phyloP scores from a whole-genome alignment of 1,140 invertebrate species.

The Lanistes nyassanus region DNA sequence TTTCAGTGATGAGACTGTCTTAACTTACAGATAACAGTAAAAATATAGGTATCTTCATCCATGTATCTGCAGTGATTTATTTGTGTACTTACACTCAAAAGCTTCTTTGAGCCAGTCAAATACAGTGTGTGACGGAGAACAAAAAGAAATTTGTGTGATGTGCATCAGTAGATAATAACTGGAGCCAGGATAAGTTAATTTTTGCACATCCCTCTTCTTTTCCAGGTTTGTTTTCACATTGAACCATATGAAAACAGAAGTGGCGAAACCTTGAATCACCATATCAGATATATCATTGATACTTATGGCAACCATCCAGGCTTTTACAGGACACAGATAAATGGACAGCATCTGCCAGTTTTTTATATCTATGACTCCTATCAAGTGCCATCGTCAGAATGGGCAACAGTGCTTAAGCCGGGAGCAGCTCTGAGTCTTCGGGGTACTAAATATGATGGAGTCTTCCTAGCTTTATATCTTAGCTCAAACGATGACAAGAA shows the following conservation, averaged over 20 bases:
- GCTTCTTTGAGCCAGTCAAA: too few relatives aligned
- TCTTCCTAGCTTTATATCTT: conserved; percentile 69
- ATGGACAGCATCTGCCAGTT: conserved; percentile 61
- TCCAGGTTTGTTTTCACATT: conserved; percentile 67
- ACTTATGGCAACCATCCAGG: conserved; percentile 68
- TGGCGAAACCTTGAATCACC: conserved; percentile 53
- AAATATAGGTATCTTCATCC: too few relatives aligned
- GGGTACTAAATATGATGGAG: conserved; percentile 65
- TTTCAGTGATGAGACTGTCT: too few relatives aligned
- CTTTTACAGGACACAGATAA: conserved; percentile 62
- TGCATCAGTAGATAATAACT: too few relatives aligned
- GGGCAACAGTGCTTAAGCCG: conserved; percentile 62
- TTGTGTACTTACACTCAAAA: too few relatives aligned
- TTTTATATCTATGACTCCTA: conserved; percentile 71
- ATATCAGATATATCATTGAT: conserved; percentile 65
- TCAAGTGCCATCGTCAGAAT: conserved; percentile 49
- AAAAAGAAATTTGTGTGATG: too few relatives aligned
- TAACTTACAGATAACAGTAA: too few relatives aligned
- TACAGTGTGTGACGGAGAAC: too few relatives aligned
- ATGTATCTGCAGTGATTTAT: too few relatives aligned
- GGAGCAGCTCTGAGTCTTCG: conserved; percentile 58
- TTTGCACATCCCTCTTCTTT: neutral
- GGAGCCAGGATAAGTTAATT: neutral
- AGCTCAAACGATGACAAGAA: conserved; percentile 57
- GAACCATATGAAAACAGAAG: conserved; percentile 68